Percentiles rank a stretch among this genome's conserved stretches.
phyloP scores from a whole-genome alignment of 2,113 vertebrate genomes.

The Vimba vimba region DNA sequence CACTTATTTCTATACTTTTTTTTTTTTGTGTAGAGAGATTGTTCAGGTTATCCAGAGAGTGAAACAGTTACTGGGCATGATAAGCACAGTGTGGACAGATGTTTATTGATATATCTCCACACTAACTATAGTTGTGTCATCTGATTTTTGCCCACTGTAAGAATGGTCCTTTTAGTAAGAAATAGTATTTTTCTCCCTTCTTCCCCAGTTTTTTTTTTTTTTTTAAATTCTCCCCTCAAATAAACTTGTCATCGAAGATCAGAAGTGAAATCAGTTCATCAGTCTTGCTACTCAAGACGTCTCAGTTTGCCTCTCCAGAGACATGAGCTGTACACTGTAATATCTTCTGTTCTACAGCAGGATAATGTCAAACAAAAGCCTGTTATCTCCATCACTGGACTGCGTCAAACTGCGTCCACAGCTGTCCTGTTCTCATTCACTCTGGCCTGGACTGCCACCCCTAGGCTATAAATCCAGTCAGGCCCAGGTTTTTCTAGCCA shows the following conservation, averaged over 20 bases:
- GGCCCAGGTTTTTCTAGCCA: conserved; percentile 3
- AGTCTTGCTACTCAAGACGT: neutral
- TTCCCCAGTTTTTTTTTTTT: conserved; percentile 5
- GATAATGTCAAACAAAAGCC: conserved; percentile 32
- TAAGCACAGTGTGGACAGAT: neutral
- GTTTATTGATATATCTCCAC: neutral
- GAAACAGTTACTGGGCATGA: conserved; percentile 22
- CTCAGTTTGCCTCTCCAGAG: conserved; percentile 14
- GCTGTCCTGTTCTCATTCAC: conserved; percentile 52
- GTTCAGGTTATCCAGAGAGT: conserved; percentile 25
- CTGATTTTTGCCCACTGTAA: neutral
- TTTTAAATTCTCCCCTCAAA: neutral
- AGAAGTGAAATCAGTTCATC: conserved; percentile 17
- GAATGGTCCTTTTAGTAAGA: neutral
- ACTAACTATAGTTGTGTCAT: neutral
- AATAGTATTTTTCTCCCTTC: neutral
- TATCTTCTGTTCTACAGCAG: conserved; percentile 4
- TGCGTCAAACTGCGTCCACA: conserved; percentile 58
- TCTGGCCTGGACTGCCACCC: conserved; percentile 26
- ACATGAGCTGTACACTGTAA: neutral
- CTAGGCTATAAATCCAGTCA: neutral
- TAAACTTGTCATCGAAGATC: conserved; percentile 1
- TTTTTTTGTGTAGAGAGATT: neutral
- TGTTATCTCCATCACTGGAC: conserved; percentile 51
- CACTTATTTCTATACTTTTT: neutral